phyloP scores from a whole-genome alignment of 2,888 invertebrate genomes.

The Cantharis rufa region DNA sequence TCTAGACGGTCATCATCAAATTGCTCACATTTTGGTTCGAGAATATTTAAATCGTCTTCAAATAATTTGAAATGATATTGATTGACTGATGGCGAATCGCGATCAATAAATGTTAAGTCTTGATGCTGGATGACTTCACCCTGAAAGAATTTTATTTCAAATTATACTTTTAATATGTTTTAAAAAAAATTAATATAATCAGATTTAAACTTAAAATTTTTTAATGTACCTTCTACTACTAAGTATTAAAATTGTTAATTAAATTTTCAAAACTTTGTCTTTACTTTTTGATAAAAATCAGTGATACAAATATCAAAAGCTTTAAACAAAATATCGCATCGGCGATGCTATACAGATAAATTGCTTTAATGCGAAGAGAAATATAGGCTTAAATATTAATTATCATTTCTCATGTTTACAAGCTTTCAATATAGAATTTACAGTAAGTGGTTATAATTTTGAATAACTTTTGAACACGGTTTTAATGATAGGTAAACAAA shows the following conservation, averaged over 20 bases:
- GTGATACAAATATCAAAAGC: not conserved
- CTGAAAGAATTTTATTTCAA: conserved; percentile 39
- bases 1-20: conserved; percentile 45
- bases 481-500: not conserved
- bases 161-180: not conserved
- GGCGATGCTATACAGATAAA: not conserved
- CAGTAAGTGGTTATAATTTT: not conserved
- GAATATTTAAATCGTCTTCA: conserved; percentile 49
- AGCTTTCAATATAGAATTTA: not conserved
- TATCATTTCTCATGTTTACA: not conserved
- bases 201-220: not conserved
- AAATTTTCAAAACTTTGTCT: not conserved
- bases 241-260: not conserved
- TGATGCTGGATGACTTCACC: conserved; percentile 48
- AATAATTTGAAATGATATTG: conserved; percentile 51
- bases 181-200: not conserved
- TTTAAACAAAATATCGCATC: not conserved
- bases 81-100: conserved; percentile 54
- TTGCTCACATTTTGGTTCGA: conserved; percentile 51
- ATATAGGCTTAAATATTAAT: not conserved
- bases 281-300: not conserved
- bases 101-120: conserved; percentile 54
- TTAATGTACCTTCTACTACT: not conserved
- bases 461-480: not conserved
- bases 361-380: not conserved